Conservation (phyloP, 2,797 vertebrate genomes). For the Tamandua tetradactyla region DNA sequence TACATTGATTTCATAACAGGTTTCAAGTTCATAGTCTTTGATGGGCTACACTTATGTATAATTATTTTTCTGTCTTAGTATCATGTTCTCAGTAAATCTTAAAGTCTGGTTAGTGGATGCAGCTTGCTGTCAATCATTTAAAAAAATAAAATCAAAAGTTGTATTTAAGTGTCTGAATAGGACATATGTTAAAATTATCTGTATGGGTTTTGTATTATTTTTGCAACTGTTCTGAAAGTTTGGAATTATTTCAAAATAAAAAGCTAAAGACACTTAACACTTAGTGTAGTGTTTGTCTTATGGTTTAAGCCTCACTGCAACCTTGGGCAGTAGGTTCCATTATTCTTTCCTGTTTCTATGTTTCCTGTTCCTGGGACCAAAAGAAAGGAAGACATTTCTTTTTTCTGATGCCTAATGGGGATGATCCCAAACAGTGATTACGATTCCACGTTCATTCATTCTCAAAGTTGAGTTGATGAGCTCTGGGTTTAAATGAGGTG, state of each 20-base stretch:
- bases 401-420: neutral
- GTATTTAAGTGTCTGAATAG: too few species aligned
- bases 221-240: too few species aligned
- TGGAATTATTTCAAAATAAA: too few species aligned
- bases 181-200: too few species aligned
- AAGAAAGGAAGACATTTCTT: neutral
- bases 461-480: neutral
- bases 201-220: too few species aligned
- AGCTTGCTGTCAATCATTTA: neutral
- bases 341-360: neutral
- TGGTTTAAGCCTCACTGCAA: neutral
- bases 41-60: neutral
- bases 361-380: neutral
- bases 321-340: neutral
- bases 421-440: neutral
- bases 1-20: slow-evolving; percentile 24
- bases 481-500: slow-evolving; percentile 14
- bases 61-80: neutral
- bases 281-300: fast-evolving
- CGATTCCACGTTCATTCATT: neutral
- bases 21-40: neutral
- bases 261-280: neutral
- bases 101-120: neutral
- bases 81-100: neutral
- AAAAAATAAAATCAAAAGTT: neutral